Evolutionary conservation across 1,140 invertebrate genomes (phyloP).

Genomic region (Heterodera schachtii): DNA sequence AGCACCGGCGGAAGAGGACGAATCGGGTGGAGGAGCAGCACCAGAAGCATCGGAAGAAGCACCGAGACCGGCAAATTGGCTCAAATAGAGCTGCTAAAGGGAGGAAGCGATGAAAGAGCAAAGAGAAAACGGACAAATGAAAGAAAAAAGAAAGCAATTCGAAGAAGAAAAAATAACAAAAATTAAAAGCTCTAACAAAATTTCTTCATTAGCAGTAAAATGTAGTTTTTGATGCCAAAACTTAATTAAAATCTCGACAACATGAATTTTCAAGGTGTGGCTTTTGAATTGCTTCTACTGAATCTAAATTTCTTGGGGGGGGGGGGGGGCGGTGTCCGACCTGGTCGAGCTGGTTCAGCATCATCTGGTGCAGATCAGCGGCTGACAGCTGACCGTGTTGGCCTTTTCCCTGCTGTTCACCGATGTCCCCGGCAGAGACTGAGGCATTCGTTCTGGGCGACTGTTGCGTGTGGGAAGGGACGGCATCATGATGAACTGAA

Average conservation of each 20-base stretch:
- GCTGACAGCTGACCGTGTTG: slow-evolving; percentile 10
- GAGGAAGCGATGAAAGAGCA: neutral
- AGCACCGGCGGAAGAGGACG: neutral
- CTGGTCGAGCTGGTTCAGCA: slow-evolving; percentile 26
- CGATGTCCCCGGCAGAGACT: neutral
- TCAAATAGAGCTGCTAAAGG: slow-evolving; percentile 22
- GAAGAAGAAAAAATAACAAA: neutral
- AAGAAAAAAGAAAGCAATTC: no score
- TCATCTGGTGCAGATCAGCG: slow-evolving; percentile 25
- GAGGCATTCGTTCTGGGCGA: neutral
- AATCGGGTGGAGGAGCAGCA: neutral
- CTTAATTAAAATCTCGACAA: neutral
- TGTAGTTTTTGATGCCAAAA: no score
- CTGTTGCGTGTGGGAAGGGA: slow-evolving; percentile 3
- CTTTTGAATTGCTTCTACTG: neutral
- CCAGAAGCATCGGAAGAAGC: neutral
- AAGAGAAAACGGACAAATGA: neutral
- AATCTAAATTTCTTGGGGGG: neutral
- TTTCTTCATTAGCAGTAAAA: neutral
- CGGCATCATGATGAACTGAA: slow-evolving; percentile 15
- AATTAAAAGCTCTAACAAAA: neutral
- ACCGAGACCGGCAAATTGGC: slow-evolving; percentile 8
- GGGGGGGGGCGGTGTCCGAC: neutral
- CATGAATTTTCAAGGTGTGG: neutral
- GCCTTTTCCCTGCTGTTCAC: neutral